Evolutionary conservation across 1,140 invertebrate genomes (phyloP).

Genomic region (Rhopalosiphum padi): DNA sequence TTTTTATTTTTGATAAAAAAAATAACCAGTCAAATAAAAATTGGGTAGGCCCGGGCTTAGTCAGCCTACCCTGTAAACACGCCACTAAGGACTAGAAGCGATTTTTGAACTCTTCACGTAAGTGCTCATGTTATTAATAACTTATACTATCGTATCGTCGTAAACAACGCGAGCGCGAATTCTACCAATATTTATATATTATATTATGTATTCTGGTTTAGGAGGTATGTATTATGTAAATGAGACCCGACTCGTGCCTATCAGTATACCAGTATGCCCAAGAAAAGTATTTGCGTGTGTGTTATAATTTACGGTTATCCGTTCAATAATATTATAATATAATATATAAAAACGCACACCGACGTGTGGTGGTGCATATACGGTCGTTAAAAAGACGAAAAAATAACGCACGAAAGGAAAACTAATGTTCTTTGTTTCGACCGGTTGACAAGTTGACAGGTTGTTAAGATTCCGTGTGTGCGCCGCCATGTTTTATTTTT

Average conservation of each 20-base stretch:
- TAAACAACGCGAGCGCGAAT: not conserved
- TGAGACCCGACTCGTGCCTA: not conserved
- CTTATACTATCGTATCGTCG: not conserved
- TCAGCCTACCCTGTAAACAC: too few species aligned
- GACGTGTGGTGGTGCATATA: not conserved
- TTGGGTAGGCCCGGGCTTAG: too few species aligned
- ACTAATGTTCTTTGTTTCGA: constrained; percentile 43
- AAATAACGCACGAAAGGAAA: constrained; percentile 14
- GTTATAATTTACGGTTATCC: not conserved
- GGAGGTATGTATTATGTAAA: not conserved
- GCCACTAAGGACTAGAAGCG: not conserved
- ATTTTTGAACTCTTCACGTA: not conserved
- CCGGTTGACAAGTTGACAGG: constrained; percentile 53
- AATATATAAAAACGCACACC: not conserved
- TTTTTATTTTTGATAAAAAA: too few species aligned
- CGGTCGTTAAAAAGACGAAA: not conserved
- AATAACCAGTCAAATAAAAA: too few species aligned
- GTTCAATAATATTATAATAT: not conserved
- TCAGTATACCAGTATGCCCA: not conserved
- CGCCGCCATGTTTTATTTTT: constrained; percentile 51
- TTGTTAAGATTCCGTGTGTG: constrained; percentile 7
- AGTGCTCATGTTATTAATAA: not conserved
- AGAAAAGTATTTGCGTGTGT: not conserved
- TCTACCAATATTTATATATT: not conserved
- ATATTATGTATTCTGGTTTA: not conserved